phyloP scores from a whole-genome alignment of 37 sponge, comb jelly and placozoan species.

The Hexactinellida sp. region DNA sequence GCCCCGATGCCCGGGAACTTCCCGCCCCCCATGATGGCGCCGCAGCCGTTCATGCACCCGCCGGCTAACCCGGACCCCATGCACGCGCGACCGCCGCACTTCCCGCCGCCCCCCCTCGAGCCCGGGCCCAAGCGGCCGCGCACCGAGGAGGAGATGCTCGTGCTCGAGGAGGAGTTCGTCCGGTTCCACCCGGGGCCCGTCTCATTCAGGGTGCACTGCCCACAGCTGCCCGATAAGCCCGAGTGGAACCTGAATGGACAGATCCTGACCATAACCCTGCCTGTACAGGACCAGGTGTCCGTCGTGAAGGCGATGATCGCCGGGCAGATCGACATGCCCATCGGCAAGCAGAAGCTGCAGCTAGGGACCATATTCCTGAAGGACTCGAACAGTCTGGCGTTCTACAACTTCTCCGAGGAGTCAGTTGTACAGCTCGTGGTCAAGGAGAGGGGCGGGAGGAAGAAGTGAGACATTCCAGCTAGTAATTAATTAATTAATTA shows the following conservation, averaged over 20 bases:
- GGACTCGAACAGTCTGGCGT: constrained; percentile 72
- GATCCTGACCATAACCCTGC: constrained; percentile 45
- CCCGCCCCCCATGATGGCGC: constrained; percentile 22
- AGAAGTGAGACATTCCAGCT: constrained; percentile 28
- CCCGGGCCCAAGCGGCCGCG: constrained; percentile 36
- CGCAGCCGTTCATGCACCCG: constrained; percentile 18
- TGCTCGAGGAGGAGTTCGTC: constrained; percentile 59
- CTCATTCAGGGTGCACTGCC: constrained; percentile 59
- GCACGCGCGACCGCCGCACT: constrained; percentile 2
- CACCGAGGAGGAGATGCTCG: constrained; percentile 32
- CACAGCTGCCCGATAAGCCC: constrained; percentile 45
- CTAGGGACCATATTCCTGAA: constrained; percentile 68
- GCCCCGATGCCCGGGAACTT: neutral
- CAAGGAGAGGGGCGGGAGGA: constrained; percentile 82
- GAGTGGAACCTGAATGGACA: constrained; percentile 80
- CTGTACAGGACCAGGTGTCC: constrained; percentile 74
- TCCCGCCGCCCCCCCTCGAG: constrained; percentile 25
- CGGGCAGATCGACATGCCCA: constrained; percentile 58
- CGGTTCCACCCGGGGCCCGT: constrained; percentile 64
- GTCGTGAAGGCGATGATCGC: constrained; percentile 64
- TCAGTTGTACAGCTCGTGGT: constrained; percentile 57
- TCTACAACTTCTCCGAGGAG: constrained; percentile 53
- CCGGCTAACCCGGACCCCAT: neutral
- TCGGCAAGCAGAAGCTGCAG: constrained; percentile 83
- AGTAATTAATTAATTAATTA: no score